Evolutionary conservation across 2,797 vertebrate species (phyloP), one percentile per base, ranked within the genome.

Genomic region (Mus spretus): DNA sequence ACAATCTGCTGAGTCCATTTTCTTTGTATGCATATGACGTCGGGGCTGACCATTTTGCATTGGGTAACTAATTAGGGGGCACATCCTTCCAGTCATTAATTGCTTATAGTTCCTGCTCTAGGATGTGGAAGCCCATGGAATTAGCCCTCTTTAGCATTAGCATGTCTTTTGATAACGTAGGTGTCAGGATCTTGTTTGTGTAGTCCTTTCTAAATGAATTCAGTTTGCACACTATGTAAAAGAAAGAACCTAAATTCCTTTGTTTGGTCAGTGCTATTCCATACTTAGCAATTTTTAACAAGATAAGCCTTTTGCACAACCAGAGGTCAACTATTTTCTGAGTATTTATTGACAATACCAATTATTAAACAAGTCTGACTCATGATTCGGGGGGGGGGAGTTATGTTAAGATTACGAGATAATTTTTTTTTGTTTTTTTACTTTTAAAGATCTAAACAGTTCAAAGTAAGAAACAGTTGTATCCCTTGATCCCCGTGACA

Each of bases 291-390:
- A 61, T 92, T 26, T 83, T 95, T 93, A 91, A 82, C n/a, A 91
- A 95, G 13, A 90, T 83, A 95, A 55, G 28, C 77, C 37, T 90
- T 79, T 44, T 13, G 17, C 44, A 92, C 31, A 72, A 61, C 94
- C 37, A 92, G 31, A 95, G 85, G 44, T 95, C 75, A 92, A 47
- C 92, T 88, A 80, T 95, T 96, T 96, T 94, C 75, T 40, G 65
- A 34, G 34, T 94, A 74, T 87, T 96, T 55, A 85, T 87, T 93
- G 59, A 92, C 95, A 93, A 24, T 96, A 82, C 90, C 80, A 92
- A 88, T 94, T 94, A 88, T 65, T 88, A 74, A 93, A 89, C 50
- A 95, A 97, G 31, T 92, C 47, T 95, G 20, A 96, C 74, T 96
- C 44, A 87, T 84, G 24, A 91, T 97, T 97, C 80, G 95, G 15